These are phyloP conservation scores for Drosophila macrospina DNA, from an alignment of 2,888 invertebrate genomes.

Conservation along the genomic window DNA sequence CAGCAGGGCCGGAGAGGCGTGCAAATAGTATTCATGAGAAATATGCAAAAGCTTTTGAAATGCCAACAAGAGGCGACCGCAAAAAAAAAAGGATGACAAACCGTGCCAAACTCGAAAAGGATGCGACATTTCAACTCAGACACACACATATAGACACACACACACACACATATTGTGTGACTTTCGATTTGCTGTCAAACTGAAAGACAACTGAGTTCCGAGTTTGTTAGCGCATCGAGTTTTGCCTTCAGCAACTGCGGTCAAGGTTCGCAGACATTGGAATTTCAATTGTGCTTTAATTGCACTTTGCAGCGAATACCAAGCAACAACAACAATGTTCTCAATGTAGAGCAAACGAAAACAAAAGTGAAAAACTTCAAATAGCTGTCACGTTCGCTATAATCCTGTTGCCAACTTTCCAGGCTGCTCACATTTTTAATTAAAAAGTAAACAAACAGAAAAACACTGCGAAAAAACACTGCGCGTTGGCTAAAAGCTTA, in stretches of 20 bases:
- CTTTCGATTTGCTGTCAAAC: slow-evolving; percentile 42
- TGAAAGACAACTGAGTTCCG: slow-evolving; percentile 24
- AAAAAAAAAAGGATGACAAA: slow-evolving; percentile 59
- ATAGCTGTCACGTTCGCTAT: slow-evolving; percentile 49
- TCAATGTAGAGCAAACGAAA: slow-evolving; percentile 39
- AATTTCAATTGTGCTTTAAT: slow-evolving; percentile 60
- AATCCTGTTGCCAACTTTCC: slow-evolving; percentile 54
- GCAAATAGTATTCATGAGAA: slow-evolving; percentile 73
- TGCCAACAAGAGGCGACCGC: slow-evolving; percentile 48
- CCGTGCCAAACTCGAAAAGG: slow-evolving; percentile 57
- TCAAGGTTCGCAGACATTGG: slow-evolving; percentile 28
- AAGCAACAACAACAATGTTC: slow-evolving; percentile 11
- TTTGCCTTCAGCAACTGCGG: not conserved
- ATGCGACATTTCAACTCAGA: slow-evolving; percentile 49
- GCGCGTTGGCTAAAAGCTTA: slow-evolving; percentile 54
- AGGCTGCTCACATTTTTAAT: slow-evolving; percentile 70
- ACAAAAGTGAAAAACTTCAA: slow-evolving; percentile 56
- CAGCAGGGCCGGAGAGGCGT: too few species aligned
- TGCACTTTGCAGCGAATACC: slow-evolving; percentile 26
- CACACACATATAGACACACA: slow-evolving; percentile 4
- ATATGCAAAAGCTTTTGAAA: slow-evolving; percentile 67
- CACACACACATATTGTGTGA: not conserved
- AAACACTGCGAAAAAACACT: slow-evolving; percentile 7
- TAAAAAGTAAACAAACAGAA: slow-evolving; percentile 63
- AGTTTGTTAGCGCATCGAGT: slow-evolving; percentile 8